These are phyloP conservation scores for Scomber colias DNA, from an alignment of 2,113 vertebrate species.

Conservation along the genomic window DNA sequence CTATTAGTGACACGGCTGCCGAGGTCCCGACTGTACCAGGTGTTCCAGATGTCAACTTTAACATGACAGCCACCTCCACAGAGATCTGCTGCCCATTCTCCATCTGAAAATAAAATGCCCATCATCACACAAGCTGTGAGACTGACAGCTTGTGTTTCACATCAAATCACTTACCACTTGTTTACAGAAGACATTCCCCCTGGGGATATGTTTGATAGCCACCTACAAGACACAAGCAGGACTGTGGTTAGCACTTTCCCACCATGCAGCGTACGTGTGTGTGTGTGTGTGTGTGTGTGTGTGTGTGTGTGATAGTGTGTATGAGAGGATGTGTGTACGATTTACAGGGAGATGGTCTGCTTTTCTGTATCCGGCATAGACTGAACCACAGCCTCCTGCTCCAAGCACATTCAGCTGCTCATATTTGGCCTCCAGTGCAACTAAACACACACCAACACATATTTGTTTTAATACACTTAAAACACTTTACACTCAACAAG, in stretches of 20 bases:
- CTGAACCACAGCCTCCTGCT: not conserved
- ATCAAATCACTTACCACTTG: too few species aligned
- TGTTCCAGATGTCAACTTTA: not conserved
- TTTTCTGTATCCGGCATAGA: not conserved
- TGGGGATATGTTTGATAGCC: not conserved
- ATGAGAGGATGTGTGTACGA: too few species aligned
- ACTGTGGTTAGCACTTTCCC: too few species aligned
- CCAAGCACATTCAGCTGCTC: not conserved
- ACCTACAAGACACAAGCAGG: not conserved
- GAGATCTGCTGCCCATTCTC: not conserved
- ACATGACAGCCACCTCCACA: not conserved
- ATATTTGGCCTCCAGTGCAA: not conserved
- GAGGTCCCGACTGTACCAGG: not conserved
- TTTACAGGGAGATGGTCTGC: not conserved
- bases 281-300: too few species aligned
- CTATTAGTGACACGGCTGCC: not conserved
- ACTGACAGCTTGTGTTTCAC: too few species aligned
- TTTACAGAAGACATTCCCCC: not conserved
- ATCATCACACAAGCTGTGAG: too few species aligned
- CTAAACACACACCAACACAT: too few species aligned
- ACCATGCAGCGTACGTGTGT: too few species aligned
- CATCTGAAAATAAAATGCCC: too few species aligned
- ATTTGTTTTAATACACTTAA: too few species aligned
- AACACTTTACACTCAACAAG: too few species aligned
- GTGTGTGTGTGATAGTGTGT: too few species aligned